These are phyloP conservation scores for Alloplasta piceator DNA, from an alignment of 2,888 invertebrate species.

Conservation along the genomic window DNA sequence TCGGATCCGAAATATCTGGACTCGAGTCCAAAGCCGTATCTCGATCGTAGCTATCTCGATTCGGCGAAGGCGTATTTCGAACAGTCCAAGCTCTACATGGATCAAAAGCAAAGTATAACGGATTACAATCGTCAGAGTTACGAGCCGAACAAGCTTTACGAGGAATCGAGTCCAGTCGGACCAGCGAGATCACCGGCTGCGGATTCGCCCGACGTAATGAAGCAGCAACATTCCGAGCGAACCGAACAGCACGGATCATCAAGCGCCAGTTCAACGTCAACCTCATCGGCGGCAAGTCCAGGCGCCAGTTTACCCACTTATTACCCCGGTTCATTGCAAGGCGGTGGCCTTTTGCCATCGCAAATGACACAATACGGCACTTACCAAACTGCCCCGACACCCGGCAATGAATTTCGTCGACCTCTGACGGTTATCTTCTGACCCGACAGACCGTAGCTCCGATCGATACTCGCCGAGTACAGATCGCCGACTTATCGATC, in stretches of 20 bases:
- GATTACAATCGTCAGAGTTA: constrained; percentile 89
- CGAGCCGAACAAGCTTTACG: constrained; percentile 86
- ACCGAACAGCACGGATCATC: constrained; percentile 76
- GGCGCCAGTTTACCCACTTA: constrained; percentile 81
- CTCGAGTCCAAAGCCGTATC: constrained; percentile 85
- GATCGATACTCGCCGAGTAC: constrained; percentile 71
- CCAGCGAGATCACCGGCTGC: constrained; percentile 84
- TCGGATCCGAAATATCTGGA: constrained; percentile 88
- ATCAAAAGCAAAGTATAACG: constrained; percentile 86
- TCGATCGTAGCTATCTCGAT: constrained; percentile 88
- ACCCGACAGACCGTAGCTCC: constrained; percentile 86
- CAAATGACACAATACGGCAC: constrained; percentile 88
- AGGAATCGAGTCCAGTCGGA: constrained; percentile 84
- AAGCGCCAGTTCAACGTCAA: constrained; percentile 84
- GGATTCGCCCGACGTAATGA: constrained; percentile 83
- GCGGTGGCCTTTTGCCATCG: constrained; percentile 84
- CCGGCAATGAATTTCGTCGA: constrained; percentile 89
- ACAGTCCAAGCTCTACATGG: constrained; percentile 90
- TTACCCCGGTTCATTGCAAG: constrained; percentile 80
- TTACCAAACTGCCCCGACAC: constrained; percentile 85
- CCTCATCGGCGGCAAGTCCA: constrained; percentile 86
- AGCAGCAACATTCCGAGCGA: constrained; percentile 70
- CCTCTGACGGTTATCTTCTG: constrained; percentile 92
- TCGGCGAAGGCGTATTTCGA: constrained; percentile 90
- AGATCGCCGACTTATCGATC: constrained; percentile 65